Evolutionary conservation across 2,113 vertebrate species (phyloP).

Genomic region (Tachysurus vachellii): DNA sequence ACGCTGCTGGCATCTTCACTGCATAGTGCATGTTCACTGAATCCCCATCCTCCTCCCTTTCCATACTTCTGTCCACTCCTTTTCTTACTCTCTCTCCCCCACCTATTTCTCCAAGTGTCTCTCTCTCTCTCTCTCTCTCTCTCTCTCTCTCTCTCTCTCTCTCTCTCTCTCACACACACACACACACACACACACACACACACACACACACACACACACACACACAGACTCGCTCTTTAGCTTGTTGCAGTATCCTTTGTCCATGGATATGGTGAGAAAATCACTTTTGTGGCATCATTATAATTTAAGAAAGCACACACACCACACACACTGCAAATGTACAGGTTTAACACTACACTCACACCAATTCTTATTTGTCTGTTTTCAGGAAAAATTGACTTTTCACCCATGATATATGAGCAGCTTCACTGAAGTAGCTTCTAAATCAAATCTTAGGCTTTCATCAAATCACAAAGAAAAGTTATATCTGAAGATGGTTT

Average conservation of each 20-base stretch:
- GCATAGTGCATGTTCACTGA: slow-evolving; percentile 35
- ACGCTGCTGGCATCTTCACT: slow-evolving; percentile 39
- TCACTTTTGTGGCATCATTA: slow-evolving; percentile 26
- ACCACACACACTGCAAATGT: slow-evolving; percentile 1
- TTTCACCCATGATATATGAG: slow-evolving; percentile 21
- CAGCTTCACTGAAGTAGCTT: background rate
- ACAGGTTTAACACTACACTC: slow-evolving; percentile 20
- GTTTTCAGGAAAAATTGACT: background rate
- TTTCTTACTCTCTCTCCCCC: background rate
- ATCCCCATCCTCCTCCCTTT: slow-evolving; percentile 9
- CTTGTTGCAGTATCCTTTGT: slow-evolving; percentile 23
- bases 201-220: background rate
- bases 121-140: no score
- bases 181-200: no score
- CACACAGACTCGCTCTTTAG: background rate
- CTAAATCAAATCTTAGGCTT: background rate
- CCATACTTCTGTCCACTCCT: slow-evolving; percentile 28
- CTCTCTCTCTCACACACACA: no score
- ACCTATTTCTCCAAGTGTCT: background rate
- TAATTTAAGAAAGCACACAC: slow-evolving; percentile 5
- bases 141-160: background rate
- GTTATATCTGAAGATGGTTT: background rate
- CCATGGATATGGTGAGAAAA: slow-evolving; percentile 16
- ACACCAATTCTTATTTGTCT: slow-evolving; percentile 1
- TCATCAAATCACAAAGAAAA: slow-evolving; percentile 7